phyloP scores from a whole-genome alignment of 1,140 invertebrate genomes.

The Aporrectodea caliginosa region DNA sequence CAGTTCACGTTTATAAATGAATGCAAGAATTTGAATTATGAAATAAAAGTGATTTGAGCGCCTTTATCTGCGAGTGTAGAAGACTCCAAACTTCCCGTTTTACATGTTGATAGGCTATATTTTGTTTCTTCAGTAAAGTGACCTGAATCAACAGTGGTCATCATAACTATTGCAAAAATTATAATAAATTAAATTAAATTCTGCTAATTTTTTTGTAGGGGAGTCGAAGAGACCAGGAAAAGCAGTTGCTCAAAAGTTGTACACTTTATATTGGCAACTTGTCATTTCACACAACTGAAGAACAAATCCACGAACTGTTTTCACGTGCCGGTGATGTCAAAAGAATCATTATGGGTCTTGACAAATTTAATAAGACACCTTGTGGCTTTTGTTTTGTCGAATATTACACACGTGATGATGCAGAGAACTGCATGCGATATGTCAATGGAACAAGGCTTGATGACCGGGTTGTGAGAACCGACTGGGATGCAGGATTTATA shows the following conservation, averaged over 20 bases:
- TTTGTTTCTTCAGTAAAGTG: not conserved
- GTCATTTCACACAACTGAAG: slow-evolving; percentile 97
- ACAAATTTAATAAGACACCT: slow-evolving; percentile 96
- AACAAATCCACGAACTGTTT: slow-evolving; percentile 98
- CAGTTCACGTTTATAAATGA: not conserved
- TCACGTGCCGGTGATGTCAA: slow-evolving; percentile 92
- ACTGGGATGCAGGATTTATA: slow-evolving; percentile 99
- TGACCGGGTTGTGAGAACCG: slow-evolving; percentile 92
- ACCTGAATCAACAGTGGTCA: not conserved
- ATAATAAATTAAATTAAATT: not conserved
- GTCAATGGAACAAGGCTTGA: slow-evolving; percentile 95
- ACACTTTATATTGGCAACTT: slow-evolving; percentile 97
- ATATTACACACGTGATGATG: slow-evolving; percentile 84
- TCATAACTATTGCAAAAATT: not conserved
- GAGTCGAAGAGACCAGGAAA: slow-evolving; percentile 85
- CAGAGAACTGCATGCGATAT: slow-evolving; percentile 91
- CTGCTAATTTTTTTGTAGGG: slow-evolving; percentile 64
- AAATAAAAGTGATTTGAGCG: too few relatives aligned
- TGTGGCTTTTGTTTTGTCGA: slow-evolving; percentile 99
- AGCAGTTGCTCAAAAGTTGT: slow-evolving; percentile 66
- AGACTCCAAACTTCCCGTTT: too few relatives aligned
- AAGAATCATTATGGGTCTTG: slow-evolving; percentile 94
- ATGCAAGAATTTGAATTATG: too few relatives aligned
- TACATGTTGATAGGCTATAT: not conserved
- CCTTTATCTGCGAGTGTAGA: too few relatives aligned